Percentiles rank a stretch among this genome's conserved stretches.
Evolutionary conservation across 2,113 vertebrate species (phyloP).

Genomic region (Canis aureus): DNA sequence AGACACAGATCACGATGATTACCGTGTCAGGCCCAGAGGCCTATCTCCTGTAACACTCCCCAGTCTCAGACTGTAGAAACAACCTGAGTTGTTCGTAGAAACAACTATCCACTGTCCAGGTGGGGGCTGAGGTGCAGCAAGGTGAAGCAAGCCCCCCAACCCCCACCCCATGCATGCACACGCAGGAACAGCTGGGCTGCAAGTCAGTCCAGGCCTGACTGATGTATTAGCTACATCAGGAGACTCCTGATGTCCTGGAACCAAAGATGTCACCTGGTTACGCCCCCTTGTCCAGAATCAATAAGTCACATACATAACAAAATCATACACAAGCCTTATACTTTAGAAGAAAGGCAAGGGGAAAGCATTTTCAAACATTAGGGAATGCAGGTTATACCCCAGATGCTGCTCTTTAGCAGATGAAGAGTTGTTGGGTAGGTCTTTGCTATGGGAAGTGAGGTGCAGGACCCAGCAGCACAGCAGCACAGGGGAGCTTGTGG

Average conservation of each 20-base stretch:
- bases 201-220: no score
- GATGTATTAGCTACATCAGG: not conserved
- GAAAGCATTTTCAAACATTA: no score
- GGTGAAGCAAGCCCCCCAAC: no score
- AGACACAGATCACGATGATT: not conserved
- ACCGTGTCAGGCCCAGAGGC: accelerated
- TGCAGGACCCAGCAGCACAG: accelerated
- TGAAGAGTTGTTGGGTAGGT: accelerated
- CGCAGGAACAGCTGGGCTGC: not conserved
- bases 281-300: not conserved
- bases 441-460: not conserved
- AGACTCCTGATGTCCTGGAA: not conserved
- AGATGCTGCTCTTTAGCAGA: not conserved
- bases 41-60: not conserved
- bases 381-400: not conserved
- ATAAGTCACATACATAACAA: not conserved
- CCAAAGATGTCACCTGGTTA: not conserved
- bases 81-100: not conserved
- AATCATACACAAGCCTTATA: not conserved
- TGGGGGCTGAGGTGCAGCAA: not conserved
- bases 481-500: not conserved
- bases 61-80: not conserved
- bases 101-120: accelerated
- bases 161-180: accelerated
- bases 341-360: not conserved